phyloP scores from a whole-genome alignment of 2,113 vertebrate species.

The Lycaon pictus region DNA sequence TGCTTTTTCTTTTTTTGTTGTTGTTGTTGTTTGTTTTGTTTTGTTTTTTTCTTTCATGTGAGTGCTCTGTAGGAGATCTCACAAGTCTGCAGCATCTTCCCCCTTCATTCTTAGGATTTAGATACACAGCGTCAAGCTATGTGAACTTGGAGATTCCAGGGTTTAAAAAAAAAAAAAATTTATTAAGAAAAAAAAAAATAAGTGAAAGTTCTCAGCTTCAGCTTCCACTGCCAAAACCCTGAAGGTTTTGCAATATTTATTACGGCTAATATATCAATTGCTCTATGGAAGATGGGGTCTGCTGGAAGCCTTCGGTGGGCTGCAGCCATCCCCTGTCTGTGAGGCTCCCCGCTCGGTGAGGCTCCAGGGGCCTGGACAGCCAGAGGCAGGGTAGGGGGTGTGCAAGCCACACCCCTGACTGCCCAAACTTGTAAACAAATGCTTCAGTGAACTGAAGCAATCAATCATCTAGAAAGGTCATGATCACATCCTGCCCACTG shows the following conservation, averaged over 20 bases:
- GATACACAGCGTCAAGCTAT: background rate
- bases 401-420: background rate
- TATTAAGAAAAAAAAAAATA: background rate
- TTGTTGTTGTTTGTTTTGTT: background rate
- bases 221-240: background rate
- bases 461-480: background rate
- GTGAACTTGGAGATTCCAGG: background rate
- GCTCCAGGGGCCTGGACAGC: background rate
- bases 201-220: constrained; percentile 38
- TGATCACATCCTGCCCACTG: background rate
- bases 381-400: background rate
- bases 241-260: constrained; percentile 55
- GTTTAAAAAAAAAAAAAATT: background rate
- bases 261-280: background rate
- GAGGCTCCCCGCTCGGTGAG: background rate
- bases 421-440: constrained; percentile 41
- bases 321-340: background rate
- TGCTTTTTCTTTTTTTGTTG: background rate
- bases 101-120: background rate
- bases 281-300: background rate
- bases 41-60: background rate
- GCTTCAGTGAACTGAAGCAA: background rate
- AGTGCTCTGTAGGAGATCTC: background rate
- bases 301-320: constrained; percentile 25
- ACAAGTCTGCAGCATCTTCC: background rate